These are phyloP conservation scores for Onychomys leucogaster DNA, from an alignment of 2,797 vertebrate species.

Conservation along the genomic window DNA sequence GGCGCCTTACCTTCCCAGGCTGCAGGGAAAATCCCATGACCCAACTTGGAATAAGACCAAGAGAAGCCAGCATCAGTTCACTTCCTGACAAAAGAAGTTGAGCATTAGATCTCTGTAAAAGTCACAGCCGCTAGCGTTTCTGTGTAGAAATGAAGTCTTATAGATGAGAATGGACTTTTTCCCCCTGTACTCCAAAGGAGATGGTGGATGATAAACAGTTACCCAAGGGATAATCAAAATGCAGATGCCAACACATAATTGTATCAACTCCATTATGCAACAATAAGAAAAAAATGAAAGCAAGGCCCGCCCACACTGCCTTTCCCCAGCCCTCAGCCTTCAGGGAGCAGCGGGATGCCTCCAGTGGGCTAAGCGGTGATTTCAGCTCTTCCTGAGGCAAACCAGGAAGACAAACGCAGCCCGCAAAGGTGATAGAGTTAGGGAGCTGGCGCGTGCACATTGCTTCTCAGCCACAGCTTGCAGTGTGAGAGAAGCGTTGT, in stretches of 20 bases:
- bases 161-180: neutral
- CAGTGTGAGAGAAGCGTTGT: neutral
- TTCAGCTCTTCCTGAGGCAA: neutral
- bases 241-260: constrained; percentile 1
- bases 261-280: neutral
- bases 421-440: neutral
- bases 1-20: constrained; percentile 80
- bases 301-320: neutral
- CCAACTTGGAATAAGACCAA: constrained; percentile 80
- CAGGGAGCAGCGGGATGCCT: neutral
- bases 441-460: neutral
- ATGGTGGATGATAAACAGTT: constrained; percentile 11
- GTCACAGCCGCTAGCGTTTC: constrained; percentile 59
- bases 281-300: constrained; percentile 46
- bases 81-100: constrained; percentile 81
- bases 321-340: neutral
- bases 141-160: constrained; percentile 54
- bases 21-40: constrained; percentile 79
- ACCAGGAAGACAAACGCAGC: neutral
- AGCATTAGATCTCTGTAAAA: constrained; percentile 73
- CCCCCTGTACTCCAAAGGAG: constrained; percentile 41
- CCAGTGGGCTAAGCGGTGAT: neutral
- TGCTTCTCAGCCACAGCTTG: neutral
- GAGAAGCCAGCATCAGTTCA: constrained; percentile 78
- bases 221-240: constrained; percentile 43